A percentile compares a stretch with the other conserved stretches of the same genome.
phyloP scores from a whole-genome alignment of 2,888 invertebrate species.

The Leptodirus hochenwartii region DNA sequence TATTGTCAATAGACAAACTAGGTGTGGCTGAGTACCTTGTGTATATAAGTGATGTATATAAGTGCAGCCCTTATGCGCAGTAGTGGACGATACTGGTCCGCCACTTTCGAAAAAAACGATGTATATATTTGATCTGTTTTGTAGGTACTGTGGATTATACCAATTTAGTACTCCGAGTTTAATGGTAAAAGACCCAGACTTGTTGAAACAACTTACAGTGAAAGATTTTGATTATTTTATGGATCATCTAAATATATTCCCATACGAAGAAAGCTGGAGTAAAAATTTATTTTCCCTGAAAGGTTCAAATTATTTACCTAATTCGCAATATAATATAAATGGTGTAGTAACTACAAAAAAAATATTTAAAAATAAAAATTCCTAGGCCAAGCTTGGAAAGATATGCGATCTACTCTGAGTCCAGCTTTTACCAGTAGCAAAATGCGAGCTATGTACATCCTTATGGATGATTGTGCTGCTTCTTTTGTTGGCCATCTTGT shows the following conservation, averaged over 20 bases:
- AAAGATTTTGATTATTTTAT: conserved; percentile 1
- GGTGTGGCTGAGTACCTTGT: too few relatives aligned
- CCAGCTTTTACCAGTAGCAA: conserved; percentile 20
- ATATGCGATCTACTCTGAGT: conserved; percentile 17
- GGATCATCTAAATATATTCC: not conserved
- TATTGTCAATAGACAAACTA: too few relatives aligned
- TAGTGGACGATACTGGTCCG: too few relatives aligned
- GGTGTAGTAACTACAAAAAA: too few relatives aligned
- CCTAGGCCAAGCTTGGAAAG: conserved; percentile 17
- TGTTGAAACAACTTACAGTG: not conserved
- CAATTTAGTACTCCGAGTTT: too few relatives aligned
- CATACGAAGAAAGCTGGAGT: not conserved
- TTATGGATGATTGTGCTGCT: conserved; percentile 16
- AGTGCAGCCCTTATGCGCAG: too few relatives aligned
- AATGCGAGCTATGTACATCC: conserved; percentile 17
- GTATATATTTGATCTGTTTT: too few relatives aligned
- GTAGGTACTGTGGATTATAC: too few relatives aligned
- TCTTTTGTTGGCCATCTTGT: conserved; percentile 15
- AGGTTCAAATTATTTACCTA: not conserved
- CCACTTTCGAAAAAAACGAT: too few relatives aligned
- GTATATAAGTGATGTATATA: too few relatives aligned
- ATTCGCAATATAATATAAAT: too few relatives aligned
- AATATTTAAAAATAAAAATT: too few relatives aligned
- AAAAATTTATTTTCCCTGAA: conserved; percentile 1
- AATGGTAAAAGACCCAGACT: not conserved